Conservation (phyloP, 2,113 vertebrate species). For the Lagopus leucura region DNA sequence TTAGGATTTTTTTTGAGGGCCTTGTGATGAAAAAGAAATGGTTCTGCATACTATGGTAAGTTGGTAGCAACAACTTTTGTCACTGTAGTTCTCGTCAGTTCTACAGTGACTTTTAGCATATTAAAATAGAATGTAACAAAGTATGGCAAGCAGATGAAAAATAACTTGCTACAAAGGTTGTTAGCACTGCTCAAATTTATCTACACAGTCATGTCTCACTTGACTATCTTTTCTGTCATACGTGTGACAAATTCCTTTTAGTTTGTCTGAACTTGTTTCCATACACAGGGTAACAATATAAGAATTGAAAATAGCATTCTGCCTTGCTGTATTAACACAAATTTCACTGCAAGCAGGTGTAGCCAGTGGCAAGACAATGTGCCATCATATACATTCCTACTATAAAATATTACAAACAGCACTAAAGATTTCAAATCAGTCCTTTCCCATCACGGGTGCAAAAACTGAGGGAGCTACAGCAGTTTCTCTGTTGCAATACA, state of each 20-base stretch:
- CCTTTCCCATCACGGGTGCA: not conserved
- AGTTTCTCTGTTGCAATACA: not conserved
- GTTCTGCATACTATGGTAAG: not conserved
- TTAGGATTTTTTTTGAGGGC: not conserved
- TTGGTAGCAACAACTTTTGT: not conserved
- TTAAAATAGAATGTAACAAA: not conserved
- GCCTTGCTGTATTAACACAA: not conserved
- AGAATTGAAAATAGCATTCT: not conserved
- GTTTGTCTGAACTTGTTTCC: rapidly evolving
- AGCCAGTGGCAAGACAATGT: not conserved
- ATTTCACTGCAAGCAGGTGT: not conserved
- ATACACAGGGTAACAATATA: not conserved
- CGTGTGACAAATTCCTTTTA: not conserved
- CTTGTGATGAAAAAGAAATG: not conserved
- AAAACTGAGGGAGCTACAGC: not conserved
- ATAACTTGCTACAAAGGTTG: not conserved
- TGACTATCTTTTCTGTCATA: not conserved
- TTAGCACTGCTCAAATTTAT: not conserved
- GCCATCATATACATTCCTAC: not conserved
- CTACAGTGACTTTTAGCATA: not conserved
- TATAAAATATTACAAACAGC: not conserved
- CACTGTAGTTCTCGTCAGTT: not conserved
- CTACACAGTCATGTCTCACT: not conserved
- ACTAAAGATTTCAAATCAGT: not conserved
- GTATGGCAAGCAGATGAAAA: not conserved